These are phyloP conservation scores for Zoanthus gigantus DNA, from an alignment of 92 coral and sea anemone species.

Conservation along the genomic window DNA sequence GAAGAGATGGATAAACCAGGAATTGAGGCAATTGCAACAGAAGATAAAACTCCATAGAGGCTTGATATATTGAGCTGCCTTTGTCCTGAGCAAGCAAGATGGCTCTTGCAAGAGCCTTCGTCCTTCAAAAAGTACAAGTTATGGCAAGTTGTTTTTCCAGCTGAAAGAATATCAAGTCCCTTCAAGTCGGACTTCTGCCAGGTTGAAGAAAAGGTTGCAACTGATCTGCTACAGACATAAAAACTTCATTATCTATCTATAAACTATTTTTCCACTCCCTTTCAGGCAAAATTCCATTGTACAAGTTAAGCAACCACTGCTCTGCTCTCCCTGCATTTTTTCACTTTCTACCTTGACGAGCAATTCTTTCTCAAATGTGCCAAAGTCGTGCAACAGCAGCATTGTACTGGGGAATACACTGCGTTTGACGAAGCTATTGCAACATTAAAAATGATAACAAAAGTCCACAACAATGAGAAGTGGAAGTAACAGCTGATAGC, in stretches of 20 bases:
- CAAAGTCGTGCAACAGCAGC: not conserved
- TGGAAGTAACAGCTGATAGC: not conserved
- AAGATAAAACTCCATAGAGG: no score
- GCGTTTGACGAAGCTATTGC: not conserved
- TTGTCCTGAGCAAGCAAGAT: no score
- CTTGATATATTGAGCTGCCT: no score
- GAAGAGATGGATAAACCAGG: no score
- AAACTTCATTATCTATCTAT: not conserved
- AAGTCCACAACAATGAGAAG: not conserved
- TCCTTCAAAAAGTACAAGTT: not conserved
- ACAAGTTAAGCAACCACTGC: slow-evolving; percentile 45
- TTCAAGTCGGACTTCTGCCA: not conserved
- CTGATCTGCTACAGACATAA: not conserved
- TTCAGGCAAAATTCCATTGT: slow-evolving; percentile 44
- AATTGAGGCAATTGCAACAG: no score
- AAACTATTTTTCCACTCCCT: not conserved
- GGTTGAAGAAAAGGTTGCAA: not conserved
- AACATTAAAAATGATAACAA: not conserved
- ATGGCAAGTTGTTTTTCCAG: not conserved
- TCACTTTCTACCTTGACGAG: not conserved
- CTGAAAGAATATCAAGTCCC: not conserved
- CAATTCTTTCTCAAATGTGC: not conserved
- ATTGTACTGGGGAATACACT: not conserved
- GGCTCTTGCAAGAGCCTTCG: no score
- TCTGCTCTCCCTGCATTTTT: slow-evolving; percentile 29